Base-by-base conservation (phyloP, 23 tunicate genomes). In the Ascidia mentula region DNA sequence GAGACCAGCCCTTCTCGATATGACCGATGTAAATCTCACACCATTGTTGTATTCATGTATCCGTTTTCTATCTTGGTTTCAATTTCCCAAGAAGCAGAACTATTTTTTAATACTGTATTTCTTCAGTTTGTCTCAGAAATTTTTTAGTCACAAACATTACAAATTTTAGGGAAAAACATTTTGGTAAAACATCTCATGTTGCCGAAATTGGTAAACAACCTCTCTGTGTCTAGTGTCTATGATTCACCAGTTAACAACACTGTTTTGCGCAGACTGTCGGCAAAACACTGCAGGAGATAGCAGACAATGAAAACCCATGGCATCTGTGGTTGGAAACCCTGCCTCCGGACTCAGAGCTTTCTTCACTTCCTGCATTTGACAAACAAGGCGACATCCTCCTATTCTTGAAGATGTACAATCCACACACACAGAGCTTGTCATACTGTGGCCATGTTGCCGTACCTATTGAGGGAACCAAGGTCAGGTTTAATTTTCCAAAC, bases 381-480 rank as follows among this genome's bases (percentile, higher is more conserved):
- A 95, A 89, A 53, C 91, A 95, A 40, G 91, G 95, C 0, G 98
- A 95, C 69, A 87, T 95, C 15, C 82, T 95, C 34, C 59, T 95
- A 20, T 95, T 95, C 45, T 70, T 91, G 32, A 89, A 89, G 72
- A 85, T 95, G 91, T 95, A 69, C 65, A 40, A 75, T 36, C 98
- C 98, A 0, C 36, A 59, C 82, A 85, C 82, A 15, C 89, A 81
- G 38, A 76, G 85, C 32, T 45, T 95, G 34, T 76, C 95, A 15
- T 95, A 95, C 46, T 95, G 95, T 79, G 98, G 98, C 40, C 98
- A 95, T 46, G 65, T 95, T 13, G 38, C 85, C 32, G 89, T 95
- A 0, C 95, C 98, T 9, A 89, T 95, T 24, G 85, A 81, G 18
- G 95, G 95, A 31, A 82, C 95, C 13, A 80, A 80, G 65, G 89